A percentile compares a stretch with the other conserved stretches of the same genome.
Evolutionary conservation across 2,797 vertebrate genomes (phyloP).

Genomic region (Manis javanica): DNA sequence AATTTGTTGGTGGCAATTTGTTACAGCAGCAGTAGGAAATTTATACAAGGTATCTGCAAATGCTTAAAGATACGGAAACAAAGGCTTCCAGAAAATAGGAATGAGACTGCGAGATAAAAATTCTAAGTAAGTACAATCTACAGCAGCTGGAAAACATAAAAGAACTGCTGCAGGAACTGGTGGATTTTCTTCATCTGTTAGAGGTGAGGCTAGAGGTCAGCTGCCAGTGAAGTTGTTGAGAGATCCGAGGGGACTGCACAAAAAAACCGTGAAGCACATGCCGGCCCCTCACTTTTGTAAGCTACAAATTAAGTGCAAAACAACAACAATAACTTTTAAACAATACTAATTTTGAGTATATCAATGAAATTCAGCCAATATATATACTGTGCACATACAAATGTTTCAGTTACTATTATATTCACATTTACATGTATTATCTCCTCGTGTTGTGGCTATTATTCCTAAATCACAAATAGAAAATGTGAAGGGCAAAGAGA

Average conservation of each 20-base stretch:
- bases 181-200: not conserved
- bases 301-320: not conserved
- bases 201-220: not conserved
- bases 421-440: not conserved
- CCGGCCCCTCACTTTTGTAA: not conserved
- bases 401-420: not conserved
- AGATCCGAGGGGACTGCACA: not conserved
- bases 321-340: not conserved
- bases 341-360: constrained; percentile 18
- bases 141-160: not conserved
- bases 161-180: not conserved
- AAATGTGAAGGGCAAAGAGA: not conserved
- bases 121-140: not conserved
- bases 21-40: not conserved
- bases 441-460: not conserved
- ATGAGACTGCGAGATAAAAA: not conserved
- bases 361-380: not conserved
- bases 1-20: not conserved
- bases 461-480: not conserved
- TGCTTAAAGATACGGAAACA: not conserved
- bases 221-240: not conserved
- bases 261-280: not conserved
- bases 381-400: not conserved
- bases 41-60: not conserved
- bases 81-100: constrained; percentile 45